phyloP scores from a whole-genome alignment of 2,113 vertebrate genomes.

The Nycticebus coucang region DNA sequence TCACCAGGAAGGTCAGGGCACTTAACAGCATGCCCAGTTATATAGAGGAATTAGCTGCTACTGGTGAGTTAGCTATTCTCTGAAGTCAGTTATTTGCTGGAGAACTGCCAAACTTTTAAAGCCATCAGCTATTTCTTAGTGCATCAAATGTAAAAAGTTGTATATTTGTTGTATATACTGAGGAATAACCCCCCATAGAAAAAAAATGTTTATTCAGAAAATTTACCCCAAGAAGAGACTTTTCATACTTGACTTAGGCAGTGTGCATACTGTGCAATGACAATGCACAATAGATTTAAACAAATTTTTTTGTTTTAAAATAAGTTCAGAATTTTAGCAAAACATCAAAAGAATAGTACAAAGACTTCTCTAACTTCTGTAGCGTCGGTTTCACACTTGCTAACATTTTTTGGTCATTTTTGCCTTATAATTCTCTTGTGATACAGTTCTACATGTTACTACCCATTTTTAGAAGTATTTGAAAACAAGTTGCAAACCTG shows the following conservation, averaged over 20 bases:
- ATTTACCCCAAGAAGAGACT: neutral
- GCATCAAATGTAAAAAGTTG: neutral
- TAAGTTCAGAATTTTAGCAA: neutral
- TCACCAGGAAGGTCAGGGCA: neutral
- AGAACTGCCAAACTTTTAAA: conserved; percentile 20
- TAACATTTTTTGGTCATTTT: conserved; percentile 19
- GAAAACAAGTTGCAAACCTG: neutral
- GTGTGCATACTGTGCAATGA: neutral
- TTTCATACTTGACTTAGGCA: neutral
- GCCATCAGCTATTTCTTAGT: conserved; percentile 26
- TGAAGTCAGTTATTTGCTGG: neutral
- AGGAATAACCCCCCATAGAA: neutral
- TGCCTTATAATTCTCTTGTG: neutral
- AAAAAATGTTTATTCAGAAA: neutral
- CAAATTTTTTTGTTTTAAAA: neutral
- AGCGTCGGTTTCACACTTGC: neutral
- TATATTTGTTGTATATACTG: neutral
- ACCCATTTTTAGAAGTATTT: conserved; percentile 33
- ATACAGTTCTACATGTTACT: neutral
- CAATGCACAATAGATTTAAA: neutral
- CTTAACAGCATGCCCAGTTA: conserved; percentile 3
- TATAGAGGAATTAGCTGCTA: conserved; percentile 22
- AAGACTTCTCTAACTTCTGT: neutral
- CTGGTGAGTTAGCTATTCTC: neutral
- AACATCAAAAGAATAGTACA: neutral